phyloP scores from a whole-genome alignment of 2,888 invertebrate species.

The Tachina fera region DNA sequence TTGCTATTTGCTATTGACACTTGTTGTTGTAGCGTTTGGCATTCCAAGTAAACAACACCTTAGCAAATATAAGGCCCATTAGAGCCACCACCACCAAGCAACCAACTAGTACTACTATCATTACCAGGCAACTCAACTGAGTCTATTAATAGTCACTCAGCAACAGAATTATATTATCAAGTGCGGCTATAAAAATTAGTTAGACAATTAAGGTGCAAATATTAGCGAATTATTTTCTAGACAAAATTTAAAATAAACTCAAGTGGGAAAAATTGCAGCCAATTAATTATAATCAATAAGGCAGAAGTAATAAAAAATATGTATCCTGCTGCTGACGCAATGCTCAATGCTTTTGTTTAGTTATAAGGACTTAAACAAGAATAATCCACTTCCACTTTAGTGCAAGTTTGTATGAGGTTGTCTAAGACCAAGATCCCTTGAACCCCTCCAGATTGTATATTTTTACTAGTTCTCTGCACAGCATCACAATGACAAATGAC shows the following conservation, averaged over 20 bases:
- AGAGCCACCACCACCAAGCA: slow-evolving; percentile 5
- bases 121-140: too few relatives aligned
- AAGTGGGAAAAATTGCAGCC: background rate
- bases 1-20: slow-evolving; percentile 63
- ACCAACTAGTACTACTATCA: background rate
- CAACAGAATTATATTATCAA: slow-evolving; percentile 45
- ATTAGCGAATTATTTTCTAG: background rate
- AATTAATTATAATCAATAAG: too few relatives aligned
- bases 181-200: slow-evolving; percentile 9
- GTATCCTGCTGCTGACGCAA: too few relatives aligned
- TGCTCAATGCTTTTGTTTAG: too few relatives aligned
- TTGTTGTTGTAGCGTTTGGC: slow-evolving; percentile 59
- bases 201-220: background rate
- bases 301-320: too few relatives aligned
- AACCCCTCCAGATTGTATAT: too few relatives aligned
- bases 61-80: slow-evolving; percentile 17
- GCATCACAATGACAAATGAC: too few relatives aligned
- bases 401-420: too few relatives aligned
- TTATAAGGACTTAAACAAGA: too few relatives aligned
- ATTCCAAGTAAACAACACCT: slow-evolving; percentile 51
- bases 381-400: too few relatives aligned
- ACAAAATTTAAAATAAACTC: background rate
- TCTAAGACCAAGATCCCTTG: too few relatives aligned
- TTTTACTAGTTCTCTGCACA: too few relatives aligned
- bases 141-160: slow-evolving; percentile 27